These are phyloP conservation scores for Sebastes minor DNA, from an alignment of 2,797 vertebrate species.

Conservation along the genomic window DNA sequence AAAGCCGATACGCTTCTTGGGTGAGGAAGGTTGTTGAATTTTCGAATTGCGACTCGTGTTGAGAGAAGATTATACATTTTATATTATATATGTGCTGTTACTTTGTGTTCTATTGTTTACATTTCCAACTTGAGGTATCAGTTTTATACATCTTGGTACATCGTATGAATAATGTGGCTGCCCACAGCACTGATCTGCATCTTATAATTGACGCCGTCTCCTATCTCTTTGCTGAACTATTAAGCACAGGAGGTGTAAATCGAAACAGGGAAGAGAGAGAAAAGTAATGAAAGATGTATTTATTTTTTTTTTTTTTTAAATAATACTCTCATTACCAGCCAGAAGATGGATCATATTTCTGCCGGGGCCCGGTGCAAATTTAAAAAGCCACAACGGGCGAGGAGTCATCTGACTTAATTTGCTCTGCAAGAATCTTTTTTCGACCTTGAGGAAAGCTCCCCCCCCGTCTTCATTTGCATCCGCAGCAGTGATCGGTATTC, in stretches of 20 bases:
- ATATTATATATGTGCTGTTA: not conserved
- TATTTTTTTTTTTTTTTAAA: conserved; percentile 8
- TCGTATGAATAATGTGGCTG: not conserved
- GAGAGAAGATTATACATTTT: not conserved
- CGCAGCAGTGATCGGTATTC: conserved; percentile 63
- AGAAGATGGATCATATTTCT: conserved; percentile 42
- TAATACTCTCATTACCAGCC: conserved; percentile 54
- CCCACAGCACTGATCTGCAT: conserved; percentile 8
- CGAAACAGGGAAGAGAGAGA: conserved; percentile 12
- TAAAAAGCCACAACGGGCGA: conserved; percentile 42
- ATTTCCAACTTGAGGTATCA: not conserved
- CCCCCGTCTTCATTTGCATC: conserved; percentile 66
- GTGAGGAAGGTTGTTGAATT: not conserved
- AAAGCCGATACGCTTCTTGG: not conserved
- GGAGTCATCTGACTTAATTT: conserved; percentile 62
- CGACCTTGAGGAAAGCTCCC: conserved; percentile 69
- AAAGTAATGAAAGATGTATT: conserved; percentile 47
- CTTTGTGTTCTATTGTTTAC: not conserved
- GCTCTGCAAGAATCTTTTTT: conserved; percentile 57
- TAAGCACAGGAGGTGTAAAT: conserved; percentile 34
- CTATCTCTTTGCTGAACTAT: conserved; percentile 15
- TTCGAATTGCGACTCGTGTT: not conserved
- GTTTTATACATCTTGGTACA: not conserved
- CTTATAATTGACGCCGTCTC: conserved; percentile 8
- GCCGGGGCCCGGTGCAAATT: conserved; percentile 32